Conservation (phyloP, 2,888 invertebrate species). For the Slavum lentiscoides region DNA sequence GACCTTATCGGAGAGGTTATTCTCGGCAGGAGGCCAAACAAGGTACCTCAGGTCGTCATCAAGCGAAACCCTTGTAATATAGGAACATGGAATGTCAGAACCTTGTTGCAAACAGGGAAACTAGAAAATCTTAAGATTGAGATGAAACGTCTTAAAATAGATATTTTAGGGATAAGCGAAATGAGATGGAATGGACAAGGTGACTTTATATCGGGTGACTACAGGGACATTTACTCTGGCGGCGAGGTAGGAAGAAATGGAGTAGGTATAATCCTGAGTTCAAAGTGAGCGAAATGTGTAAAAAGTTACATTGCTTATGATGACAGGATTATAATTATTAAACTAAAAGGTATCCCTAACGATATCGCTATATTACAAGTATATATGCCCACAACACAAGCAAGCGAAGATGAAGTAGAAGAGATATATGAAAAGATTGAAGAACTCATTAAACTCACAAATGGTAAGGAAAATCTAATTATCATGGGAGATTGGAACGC, state of each 20-base stretch:
- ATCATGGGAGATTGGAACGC: constrained; percentile 51
- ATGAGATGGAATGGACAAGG: background rate
- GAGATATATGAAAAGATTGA: constrained; percentile 36
- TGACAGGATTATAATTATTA: background rate
- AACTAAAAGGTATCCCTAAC: constrained; percentile 28
- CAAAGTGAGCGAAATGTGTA: constrained; percentile 23
- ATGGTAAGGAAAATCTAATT: too few species aligned
- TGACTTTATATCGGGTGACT: constrained; percentile 9
- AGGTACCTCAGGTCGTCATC: constrained; percentile 23
- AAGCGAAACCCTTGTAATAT: constrained; percentile 28
- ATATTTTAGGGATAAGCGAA: constrained; percentile 11
- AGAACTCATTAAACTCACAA: constrained; percentile 10
- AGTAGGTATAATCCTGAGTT: constrained; percentile 21
- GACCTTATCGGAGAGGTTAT: constrained; percentile 14
- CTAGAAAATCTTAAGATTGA: constrained; percentile 5
- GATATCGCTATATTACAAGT: constrained; percentile 38
- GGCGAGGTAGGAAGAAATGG: constrained; percentile 9
- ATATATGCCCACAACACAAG: too few species aligned
- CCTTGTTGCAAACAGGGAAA: constrained; percentile 11
- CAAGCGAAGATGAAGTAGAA: too few species aligned
- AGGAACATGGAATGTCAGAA: constrained; percentile 30
- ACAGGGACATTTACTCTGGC: background rate
- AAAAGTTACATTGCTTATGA: background rate
- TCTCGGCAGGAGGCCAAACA: constrained; percentile 17
- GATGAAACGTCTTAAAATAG: background rate